A percentile compares a stretch with the other conserved stretches of the same genome.
These are phyloP conservation scores for Elysia chlorotica DNA, from an alignment of 1,140 invertebrate species.

Conservation along the genomic window DNA sequence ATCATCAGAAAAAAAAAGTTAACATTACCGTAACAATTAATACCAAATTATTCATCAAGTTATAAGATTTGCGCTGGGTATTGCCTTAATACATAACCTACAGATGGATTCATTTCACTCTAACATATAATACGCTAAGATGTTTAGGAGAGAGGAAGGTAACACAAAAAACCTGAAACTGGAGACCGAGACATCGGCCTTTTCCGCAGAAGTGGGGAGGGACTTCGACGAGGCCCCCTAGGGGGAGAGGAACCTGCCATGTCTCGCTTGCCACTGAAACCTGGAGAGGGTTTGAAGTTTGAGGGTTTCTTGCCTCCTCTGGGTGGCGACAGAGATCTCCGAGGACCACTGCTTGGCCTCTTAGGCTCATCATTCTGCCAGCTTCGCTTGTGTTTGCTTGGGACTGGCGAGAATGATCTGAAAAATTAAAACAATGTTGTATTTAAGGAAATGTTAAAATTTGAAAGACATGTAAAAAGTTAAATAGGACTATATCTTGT, in stretches of 20 bases:
- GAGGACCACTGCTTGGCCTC: neutral
- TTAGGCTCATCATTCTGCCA: slow-evolving; percentile 5
- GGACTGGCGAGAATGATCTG: slow-evolving; percentile 8
- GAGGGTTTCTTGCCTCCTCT: neutral
- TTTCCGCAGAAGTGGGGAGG: neutral
- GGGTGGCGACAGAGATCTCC: neutral
- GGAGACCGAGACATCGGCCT: neutral
- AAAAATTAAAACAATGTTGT: neutral
- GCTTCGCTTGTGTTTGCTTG: slow-evolving; percentile 16
- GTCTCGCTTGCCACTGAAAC: neutral
- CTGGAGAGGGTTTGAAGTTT: slow-evolving; percentile 1
- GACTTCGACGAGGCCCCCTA: neutral
- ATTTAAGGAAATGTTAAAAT: too few relatives aligned
- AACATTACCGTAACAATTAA: too few relatives aligned
- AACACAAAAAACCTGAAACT: neutral
- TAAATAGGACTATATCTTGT: too few relatives aligned
- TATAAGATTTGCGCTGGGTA: too few relatives aligned
- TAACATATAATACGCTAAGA: too few relatives aligned
- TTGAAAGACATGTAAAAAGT: too few relatives aligned
- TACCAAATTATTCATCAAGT: too few relatives aligned
- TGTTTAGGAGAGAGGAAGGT: too few relatives aligned
- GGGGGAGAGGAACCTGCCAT: neutral
- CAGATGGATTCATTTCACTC: too few relatives aligned
- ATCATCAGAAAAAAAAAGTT: too few relatives aligned
- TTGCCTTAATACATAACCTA: too few relatives aligned